Percentiles rank a stretch among this genome's conserved stretches.
Conservation (phyloP, 2,797 vertebrate genomes). For the Acrossocheilus wenchowensis region DNA sequence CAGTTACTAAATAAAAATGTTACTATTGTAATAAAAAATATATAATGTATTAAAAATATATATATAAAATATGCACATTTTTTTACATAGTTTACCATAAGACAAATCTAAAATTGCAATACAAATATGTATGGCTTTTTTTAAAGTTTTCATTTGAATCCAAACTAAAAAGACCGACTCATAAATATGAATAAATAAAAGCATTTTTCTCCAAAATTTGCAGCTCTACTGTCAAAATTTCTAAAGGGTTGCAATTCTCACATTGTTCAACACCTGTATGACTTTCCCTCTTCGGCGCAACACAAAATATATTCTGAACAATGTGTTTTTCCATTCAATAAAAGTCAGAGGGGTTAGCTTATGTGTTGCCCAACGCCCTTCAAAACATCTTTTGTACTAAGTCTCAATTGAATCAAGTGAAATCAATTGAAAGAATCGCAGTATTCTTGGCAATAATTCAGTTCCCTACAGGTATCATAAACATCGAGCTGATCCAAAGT, state of each 20-base stretch:
- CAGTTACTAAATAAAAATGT: not conserved
- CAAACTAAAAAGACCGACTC: not conserved
- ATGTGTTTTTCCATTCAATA: not conserved
- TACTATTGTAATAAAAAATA: too few relatives aligned
- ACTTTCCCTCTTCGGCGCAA: not conserved
- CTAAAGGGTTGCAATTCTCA: not conserved
- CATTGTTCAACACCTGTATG: too few relatives aligned
- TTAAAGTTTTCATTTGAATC: not conserved
- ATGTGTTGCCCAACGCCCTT: not conserved
- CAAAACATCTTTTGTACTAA: not conserved
- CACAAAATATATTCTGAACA: not conserved
- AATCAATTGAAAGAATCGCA: not conserved
- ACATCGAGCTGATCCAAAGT: conserved; percentile 14
- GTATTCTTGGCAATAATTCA: not conserved
- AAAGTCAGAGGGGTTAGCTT: not conserved
- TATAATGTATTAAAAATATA: too few relatives aligned
- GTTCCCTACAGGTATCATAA: not conserved
- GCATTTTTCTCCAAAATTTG: not conserved
- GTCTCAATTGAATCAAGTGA: conserved; percentile 1
- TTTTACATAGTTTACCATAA: too few relatives aligned
- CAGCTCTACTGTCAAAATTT: not conserved
- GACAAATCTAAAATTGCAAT: not conserved
- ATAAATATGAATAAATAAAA: not conserved
- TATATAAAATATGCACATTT: too few relatives aligned
- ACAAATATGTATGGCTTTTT: not conserved